Evolutionary conservation across 2,113 vertebrate genomes (phyloP), one percentile per base, ranked within the genome.

Genomic region (Gyps fulvus): DNA sequence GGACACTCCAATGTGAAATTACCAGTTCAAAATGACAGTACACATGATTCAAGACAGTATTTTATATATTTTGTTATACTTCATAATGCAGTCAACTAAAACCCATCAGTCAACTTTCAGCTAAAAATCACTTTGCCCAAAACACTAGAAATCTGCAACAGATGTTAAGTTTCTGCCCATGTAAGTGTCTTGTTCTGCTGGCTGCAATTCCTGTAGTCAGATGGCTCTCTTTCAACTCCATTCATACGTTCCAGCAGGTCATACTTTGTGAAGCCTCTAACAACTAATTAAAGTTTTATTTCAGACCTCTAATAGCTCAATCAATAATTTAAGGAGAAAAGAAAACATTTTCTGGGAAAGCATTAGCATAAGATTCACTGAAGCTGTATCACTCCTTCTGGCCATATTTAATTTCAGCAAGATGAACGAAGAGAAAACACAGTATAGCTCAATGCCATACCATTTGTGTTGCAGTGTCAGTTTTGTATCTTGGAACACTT

Each of bases 341-440:
- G 82, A 97, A 97, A 98, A 98, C 94, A 97, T 98, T 98, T 98
- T 98, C 98, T 98, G 97, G 97, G 98, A 98, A 98, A 96, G 94
- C 98, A 97, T 98, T 98, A 98, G 90, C 86, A 96, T 77, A 88
- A 94, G 91, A 95, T 90, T 97, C 88, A 97, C 89, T 95, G 96
- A 87, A 94, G 88, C 47, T 50, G 27, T 50, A 81, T 95, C 73
- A 83, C 21, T 89, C 72, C 87, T 96, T 85, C 70, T 89, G 94
- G 84, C 42, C 74, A 57, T 90, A 92, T 69, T 95, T 90, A 79
- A 49, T 92, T 91, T 97, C 74, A 97, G 49, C 50, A 87, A 84
- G 65, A 76, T 49, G 16, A 82, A 36, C 7, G 3, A 34, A 34
- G 32, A 31, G 21, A 69, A 91, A 86, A 87, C 36, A 40, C 45